Base-by-base conservation (phyloP, 1,140 invertebrate genomes). In the Cydia splendana region DNA sequence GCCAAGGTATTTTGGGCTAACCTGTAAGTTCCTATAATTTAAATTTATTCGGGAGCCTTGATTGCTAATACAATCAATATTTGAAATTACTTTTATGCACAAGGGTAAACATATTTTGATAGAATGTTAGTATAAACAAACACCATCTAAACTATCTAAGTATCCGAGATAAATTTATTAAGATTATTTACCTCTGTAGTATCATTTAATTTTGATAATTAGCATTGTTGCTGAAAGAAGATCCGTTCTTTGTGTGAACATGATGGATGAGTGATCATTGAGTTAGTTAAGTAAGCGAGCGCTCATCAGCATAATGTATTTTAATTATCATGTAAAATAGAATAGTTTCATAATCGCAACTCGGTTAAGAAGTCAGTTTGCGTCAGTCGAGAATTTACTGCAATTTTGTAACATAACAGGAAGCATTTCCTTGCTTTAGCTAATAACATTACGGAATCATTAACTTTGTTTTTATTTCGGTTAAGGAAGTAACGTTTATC, bases 291-390 rank as follows among this genome's bases (percentile, higher is more conserved):
- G 57, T 62, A 24, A 62, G 18, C 10, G 57, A 12, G 57, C 9
- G 7, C 20, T 62, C 20, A 62, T 62, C 20, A 62, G 20, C 57
- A 62, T 62, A 62, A 62, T 62, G 20, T 62, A 62, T 62, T 62
- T 12, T 62, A 20, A 24, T 62, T 62, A 12, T 10, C 57, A 24
- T 24, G 20, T n/a, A 24, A 10, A 24, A 24, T 62, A 24, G 15
- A 62, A 24, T 18, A 57, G 53, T 57, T 62, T 62, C 18, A 62
- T 62, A 18, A 57, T 57, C 7, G 53, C 15, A 48, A 48, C 6
- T 6, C n/a, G 20, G 18, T 62, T 62, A 10, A 20, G 7, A 9
- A 4, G 4, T 20, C 57, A 24, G 20, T 62, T 20, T 24, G 20
- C 57, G 18, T 62, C 57, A 24, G n/a, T 24, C 57, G 24, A 24